Evolutionary conservation across 2,113 vertebrate genomes (phyloP).

Genomic region (Tachycineta bicolor): DNA sequence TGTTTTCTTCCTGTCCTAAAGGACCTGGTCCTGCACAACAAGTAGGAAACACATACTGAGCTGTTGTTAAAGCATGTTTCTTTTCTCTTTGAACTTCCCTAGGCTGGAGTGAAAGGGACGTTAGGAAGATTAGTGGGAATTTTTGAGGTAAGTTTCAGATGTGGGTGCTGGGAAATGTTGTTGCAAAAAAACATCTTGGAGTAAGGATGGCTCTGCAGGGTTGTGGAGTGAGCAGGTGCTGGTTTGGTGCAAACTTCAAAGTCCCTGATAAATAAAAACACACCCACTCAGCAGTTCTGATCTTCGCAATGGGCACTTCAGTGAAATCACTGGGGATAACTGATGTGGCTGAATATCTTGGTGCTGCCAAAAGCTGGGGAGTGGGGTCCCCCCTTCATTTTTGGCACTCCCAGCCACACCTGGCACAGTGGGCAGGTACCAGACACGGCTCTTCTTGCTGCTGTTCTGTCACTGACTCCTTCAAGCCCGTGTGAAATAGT

Average conservation of each 20-base stretch:
- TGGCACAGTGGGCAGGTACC: background rate
- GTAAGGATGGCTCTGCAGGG: background rate
- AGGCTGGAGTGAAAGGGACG: conserved; percentile 98
- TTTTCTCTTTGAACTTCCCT: conserved; percentile 28
- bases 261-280: rapidly evolving
- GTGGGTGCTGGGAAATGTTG: background rate
- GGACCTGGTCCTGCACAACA: background rate
- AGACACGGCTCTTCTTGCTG: background rate
- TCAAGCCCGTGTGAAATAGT: background rate
- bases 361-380: background rate
- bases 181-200: background rate
- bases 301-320: background rate
- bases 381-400: background rate
- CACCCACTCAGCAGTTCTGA: rapidly evolving
- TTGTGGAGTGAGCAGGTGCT: background rate
- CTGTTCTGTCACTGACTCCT: background rate
- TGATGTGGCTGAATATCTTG: background rate
- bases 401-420: background rate
- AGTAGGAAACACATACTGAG: background rate
- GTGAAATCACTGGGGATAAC: background rate
- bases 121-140: conserved; percentile 95
- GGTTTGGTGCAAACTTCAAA: background rate
- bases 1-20: background rate
- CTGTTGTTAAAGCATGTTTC: background rate
- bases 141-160: conserved; percentile 89